A percentile compares a stretch with the other conserved stretches of the same genome.
Evolutionary conservation across 2,888 invertebrate genomes (phyloP).

Genomic region (Peribatodes rhomboidaria): DNA sequence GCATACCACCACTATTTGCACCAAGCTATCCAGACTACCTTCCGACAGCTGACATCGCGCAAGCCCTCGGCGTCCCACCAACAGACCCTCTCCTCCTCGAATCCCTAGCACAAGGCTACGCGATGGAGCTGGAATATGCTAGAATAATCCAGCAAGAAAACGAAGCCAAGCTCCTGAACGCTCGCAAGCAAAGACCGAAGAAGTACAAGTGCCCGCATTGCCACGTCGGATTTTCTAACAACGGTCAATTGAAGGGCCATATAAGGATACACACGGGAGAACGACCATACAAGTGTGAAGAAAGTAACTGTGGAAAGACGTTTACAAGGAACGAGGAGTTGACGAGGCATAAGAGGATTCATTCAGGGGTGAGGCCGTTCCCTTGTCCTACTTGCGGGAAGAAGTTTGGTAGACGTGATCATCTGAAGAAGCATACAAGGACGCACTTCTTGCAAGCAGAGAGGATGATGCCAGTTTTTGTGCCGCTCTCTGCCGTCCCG

Average conservation of each 20-base stretch:
- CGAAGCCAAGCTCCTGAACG: slow-evolving; percentile 88
- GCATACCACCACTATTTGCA: slow-evolving; percentile 55
- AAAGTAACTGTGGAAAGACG: slow-evolving; percentile 94
- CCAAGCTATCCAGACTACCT: slow-evolving; percentile 71
- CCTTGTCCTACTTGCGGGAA: slow-evolving; percentile 96
- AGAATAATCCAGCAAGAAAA: slow-evolving; percentile 90
- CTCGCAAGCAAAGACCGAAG: slow-evolving; percentile 93
- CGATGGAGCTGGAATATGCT: slow-evolving; percentile 90
- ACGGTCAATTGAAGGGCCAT: slow-evolving; percentile 96
- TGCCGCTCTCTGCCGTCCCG: slow-evolving; percentile 85
- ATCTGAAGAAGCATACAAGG: slow-evolving; percentile 96
- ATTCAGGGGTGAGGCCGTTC: slow-evolving; percentile 94
- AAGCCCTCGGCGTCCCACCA: slow-evolving; percentile 78
- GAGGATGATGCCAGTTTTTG: slow-evolving; percentile 87
- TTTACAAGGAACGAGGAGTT: slow-evolving; percentile 97
- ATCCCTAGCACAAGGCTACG: slow-evolving; percentile 84
- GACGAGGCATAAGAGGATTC: slow-evolving; percentile 96
- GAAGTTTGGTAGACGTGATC: slow-evolving; percentile 97
- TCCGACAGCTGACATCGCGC: slow-evolving; percentile 76
- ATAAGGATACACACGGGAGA: slow-evolving; percentile 97
- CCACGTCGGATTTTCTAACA: slow-evolving; percentile 96
- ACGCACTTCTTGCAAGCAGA: slow-evolving; percentile 91
- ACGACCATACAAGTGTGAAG: slow-evolving; percentile 95
- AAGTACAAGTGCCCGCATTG: slow-evolving; percentile 97
- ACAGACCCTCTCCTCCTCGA: slow-evolving; percentile 81